Conservation (phyloP, 1,140 invertebrate species). For the Proctacanthus coquilletti region DNA sequence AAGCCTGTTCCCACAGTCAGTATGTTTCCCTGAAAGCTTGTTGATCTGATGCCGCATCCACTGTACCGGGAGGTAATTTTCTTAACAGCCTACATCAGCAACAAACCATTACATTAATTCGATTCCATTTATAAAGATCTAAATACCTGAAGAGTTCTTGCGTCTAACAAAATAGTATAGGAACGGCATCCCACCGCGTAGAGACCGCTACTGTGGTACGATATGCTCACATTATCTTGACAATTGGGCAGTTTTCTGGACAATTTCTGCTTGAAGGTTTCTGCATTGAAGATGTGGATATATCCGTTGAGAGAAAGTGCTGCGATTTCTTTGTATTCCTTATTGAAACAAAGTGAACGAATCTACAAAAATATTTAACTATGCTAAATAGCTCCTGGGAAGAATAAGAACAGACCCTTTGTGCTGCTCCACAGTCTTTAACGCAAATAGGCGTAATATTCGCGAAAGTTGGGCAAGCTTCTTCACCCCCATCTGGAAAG, state of each 20-base stretch:
- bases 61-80: constrained; percentile 59
- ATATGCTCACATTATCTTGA: constrained; percentile 86
- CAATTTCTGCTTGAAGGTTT: constrained; percentile 69
- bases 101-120: background rate
- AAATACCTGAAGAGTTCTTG: constrained; percentile 62
- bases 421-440: constrained; percentile 53
- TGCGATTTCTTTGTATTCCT: constrained; percentile 71
- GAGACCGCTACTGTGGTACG: constrained; percentile 60
- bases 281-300: constrained; percentile 85
- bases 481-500: constrained; percentile 34
- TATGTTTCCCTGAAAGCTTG: constrained; percentile 77
- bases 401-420: constrained; percentile 26
- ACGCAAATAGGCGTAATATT: constrained; percentile 52
- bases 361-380: constrained; percentile 38
- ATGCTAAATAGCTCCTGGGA: background rate
- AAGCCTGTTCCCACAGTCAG: constrained; percentile 86
- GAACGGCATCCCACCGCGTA: constrained; percentile 90
- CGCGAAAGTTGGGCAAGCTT: constrained; percentile 37
- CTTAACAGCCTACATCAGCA: constrained; percentile 33
- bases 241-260: constrained; percentile 74
- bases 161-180: constrained; percentile 78
- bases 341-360: constrained; percentile 75
- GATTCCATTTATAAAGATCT: constrained; percentile 30
- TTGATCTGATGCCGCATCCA: constrained; percentile 74
- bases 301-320: constrained; percentile 84